Conservation (phyloP, 1,140 invertebrate species). For the Drosophila azteca region DNA sequence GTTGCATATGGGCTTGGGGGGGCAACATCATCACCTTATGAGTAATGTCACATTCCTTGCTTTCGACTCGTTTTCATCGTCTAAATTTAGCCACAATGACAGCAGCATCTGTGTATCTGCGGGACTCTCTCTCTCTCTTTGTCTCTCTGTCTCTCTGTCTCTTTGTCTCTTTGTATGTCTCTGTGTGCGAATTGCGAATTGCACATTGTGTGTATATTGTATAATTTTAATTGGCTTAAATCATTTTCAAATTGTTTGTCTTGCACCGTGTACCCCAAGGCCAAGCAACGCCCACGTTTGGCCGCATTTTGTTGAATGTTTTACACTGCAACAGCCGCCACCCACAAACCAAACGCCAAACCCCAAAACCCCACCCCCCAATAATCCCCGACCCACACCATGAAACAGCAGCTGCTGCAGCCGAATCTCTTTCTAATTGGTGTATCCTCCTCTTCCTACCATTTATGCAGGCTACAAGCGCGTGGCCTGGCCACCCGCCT, state of each 20-base stretch:
- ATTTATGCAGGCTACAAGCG: slow-evolving; percentile 88
- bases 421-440: not conserved
- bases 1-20: slow-evolving; percentile 36
- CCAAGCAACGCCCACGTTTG: slow-evolving; percentile 72
- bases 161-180: too few species aligned
- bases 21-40: slow-evolving; percentile 33
- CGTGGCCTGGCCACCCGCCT: slow-evolving; percentile 92
- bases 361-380: too few species aligned
- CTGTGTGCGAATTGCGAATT: slow-evolving; percentile 13
- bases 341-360: too few species aligned
- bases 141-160: too few species aligned
- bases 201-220: slow-evolving; percentile 8
- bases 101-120: slow-evolving; percentile 23
- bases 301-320: slow-evolving; percentile 77
- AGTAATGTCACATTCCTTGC: slow-evolving; percentile 65
- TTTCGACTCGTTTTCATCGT: slow-evolving; percentile 43
- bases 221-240: slow-evolving; percentile 78
- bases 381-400: too few species aligned
- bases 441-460: slow-evolving; percentile 10
- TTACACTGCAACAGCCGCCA: slow-evolving; percentile 38
- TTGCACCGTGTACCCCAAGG: slow-evolving; percentile 54
- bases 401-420: slow-evolving; percentile 10
- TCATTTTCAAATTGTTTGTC: slow-evolving; percentile 78
- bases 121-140: too few species aligned
- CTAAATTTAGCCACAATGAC: slow-evolving; percentile 74